Conservation (phyloP, 1,140 invertebrate genomes). For the Plectrocnemia conspersa region DNA sequence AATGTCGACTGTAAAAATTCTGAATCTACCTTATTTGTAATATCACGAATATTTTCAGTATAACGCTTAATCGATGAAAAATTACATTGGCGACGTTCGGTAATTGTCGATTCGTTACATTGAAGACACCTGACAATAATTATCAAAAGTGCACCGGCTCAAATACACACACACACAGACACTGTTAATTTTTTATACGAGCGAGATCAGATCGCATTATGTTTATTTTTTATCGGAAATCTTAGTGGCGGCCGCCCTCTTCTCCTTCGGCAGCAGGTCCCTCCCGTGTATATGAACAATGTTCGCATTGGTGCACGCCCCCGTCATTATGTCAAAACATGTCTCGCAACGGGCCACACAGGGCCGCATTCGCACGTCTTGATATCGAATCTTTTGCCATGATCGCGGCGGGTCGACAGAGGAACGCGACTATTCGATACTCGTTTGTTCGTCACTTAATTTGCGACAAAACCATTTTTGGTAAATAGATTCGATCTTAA, state of each 20-base stretch:
- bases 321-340: slow-evolving; percentile 32
- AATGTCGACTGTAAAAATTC: too few relatives aligned
- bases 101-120: not conserved
- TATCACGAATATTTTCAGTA: too few relatives aligned
- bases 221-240: slow-evolving; percentile 17
- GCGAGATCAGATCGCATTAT: too few relatives aligned
- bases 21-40: too few relatives aligned
- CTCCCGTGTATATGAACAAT: slow-evolving; percentile 12
- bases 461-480: not conserved
- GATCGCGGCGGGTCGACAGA: slow-evolving; percentile 2
- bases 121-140: not conserved
- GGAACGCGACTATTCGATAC: slow-evolving; percentile 1
- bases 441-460: not conserved
- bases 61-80: too few relatives aligned
- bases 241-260: not conserved
- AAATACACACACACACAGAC: not conserved
- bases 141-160: not conserved
- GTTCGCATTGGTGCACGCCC: slow-evolving; percentile 23
- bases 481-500: not conserved
- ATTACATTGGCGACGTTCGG: too few relatives aligned
- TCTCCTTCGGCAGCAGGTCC: slow-evolving; percentile 9
- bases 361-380: not conserved
- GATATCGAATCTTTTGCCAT: too few relatives aligned
- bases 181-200: too few relatives aligned
- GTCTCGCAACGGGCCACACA: not conserved